Percentiles rank a stretch among this genome's conserved stretches.
Conservation (phyloP, 2,888 invertebrate species). For the Gandaritis pyraliata region DNA sequence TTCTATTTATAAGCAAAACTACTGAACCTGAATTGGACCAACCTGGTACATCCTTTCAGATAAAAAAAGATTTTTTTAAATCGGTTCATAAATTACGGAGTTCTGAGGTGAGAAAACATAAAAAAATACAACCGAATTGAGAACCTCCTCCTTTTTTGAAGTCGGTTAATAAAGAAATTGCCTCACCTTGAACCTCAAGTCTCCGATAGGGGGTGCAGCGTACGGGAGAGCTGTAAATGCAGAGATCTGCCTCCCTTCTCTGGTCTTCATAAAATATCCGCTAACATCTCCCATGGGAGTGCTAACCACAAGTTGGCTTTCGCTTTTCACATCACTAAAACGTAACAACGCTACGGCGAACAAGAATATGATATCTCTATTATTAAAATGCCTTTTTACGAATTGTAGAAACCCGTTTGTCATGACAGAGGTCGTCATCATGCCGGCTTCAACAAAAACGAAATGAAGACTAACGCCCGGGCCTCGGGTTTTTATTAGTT, state of each 20-base stretch:
- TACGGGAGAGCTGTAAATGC: slow-evolving; percentile 87
- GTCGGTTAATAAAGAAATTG: too few species aligned
- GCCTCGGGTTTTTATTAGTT: slow-evolving; percentile 58
- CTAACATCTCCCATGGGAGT: slow-evolving; percentile 81
- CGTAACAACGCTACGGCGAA: slow-evolving; percentile 28
- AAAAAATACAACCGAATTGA: too few species aligned
- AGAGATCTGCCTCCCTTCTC: slow-evolving; percentile 82
- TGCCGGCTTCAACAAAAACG: slow-evolving; percentile 54
- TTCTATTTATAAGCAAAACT: too few species aligned
- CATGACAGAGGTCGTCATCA: slow-evolving; percentile 46
- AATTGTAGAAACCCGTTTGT: slow-evolving; percentile 47
- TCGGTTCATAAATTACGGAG: too few species aligned
- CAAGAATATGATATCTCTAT: slow-evolving; percentile 30
- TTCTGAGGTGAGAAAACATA: too few species aligned
- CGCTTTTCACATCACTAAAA: slow-evolving; percentile 47
- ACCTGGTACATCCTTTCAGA: too few species aligned
- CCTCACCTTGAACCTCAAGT: slow-evolving; percentile 86
- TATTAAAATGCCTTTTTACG: slow-evolving; percentile 29
- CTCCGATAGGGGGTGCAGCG: slow-evolving; percentile 85
- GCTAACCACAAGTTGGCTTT: slow-evolving; percentile 54
- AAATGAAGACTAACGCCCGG: slow-evolving; percentile 55
- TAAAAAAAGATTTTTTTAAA: too few species aligned
- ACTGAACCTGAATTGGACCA: too few species aligned
- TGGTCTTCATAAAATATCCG: slow-evolving; percentile 82
- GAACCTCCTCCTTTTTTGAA: too few species aligned